phyloP scores from a whole-genome alignment of 2,888 invertebrate genomes.

The Schizotus pectinicornis region DNA sequence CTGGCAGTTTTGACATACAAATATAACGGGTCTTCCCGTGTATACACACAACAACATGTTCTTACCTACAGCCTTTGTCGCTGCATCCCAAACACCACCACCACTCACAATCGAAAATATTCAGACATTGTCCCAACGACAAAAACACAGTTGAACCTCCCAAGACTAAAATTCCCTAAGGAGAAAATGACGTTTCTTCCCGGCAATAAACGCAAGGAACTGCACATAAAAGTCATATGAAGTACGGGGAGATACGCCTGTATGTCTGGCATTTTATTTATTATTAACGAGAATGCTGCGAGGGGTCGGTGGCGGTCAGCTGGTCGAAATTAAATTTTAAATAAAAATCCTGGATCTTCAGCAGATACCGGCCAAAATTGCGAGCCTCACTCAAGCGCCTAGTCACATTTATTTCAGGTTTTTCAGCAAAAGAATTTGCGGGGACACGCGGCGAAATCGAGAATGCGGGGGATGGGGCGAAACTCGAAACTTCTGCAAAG shows the following conservation, averaged over 20 bases:
- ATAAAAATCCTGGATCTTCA: too few species aligned
- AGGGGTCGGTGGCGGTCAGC: neutral
- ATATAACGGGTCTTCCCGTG: conserved; percentile 17
- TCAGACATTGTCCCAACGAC: too few species aligned
- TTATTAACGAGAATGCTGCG: conserved; percentile 7
- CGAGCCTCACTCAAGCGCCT: too few species aligned
- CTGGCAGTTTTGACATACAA: conserved; percentile 34
- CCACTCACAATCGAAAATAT: too few species aligned
- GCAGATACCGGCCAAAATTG: too few species aligned
- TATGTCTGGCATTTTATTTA: conserved; percentile 10
- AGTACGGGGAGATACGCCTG: conserved; percentile 1
- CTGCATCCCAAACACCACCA: conserved; percentile 5
- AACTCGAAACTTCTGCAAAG: too few species aligned
- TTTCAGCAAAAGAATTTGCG: too few species aligned
- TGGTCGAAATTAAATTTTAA: conserved; percentile 1
- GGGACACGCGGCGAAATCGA: too few species aligned
- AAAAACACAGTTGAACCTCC: conserved; percentile 1
- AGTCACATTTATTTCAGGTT: too few species aligned
- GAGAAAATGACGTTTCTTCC: conserved; percentile 19
- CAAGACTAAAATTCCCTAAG: conserved; percentile 7
- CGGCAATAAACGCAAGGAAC: conserved; percentile 15
- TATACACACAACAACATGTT: conserved; percentile 13
- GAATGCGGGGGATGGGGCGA: too few species aligned
- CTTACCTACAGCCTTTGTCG: conserved; percentile 13
- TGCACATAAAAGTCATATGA: conserved; percentile 21